Evolutionary conservation across 2,888 invertebrate genomes (phyloP).

Genomic region (Hoplodrina ambigua): DNA sequence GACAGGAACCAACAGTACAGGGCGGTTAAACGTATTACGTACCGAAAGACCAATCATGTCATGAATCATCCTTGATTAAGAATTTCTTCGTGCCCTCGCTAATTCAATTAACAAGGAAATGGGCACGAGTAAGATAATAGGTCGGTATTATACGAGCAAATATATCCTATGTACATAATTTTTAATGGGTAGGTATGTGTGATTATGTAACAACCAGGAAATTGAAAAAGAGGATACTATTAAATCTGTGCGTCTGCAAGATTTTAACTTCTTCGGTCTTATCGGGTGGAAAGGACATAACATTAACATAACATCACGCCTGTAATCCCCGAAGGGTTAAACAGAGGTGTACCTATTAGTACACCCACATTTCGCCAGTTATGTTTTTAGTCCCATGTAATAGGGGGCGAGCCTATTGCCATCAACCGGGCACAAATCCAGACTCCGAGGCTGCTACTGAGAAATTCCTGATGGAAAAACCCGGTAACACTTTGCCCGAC

Average conservation of each 20-base stretch:
- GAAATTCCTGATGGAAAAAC: too few relatives aligned
- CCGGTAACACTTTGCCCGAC: too few relatives aligned
- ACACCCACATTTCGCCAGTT: too few relatives aligned
- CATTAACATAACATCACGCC: too few relatives aligned
- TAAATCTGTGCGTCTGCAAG: neutral
- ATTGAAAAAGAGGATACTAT: neutral
- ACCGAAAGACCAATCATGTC: conserved; percentile 10
- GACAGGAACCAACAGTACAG: neutral
- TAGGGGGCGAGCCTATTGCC: too few relatives aligned
- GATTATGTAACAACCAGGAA: neutral
- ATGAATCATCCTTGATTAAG: conserved; percentile 40
- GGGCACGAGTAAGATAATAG: conserved; percentile 1
- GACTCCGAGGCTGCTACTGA: too few relatives aligned
- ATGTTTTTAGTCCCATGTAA: too few relatives aligned
- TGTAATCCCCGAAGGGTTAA: too few relatives aligned
- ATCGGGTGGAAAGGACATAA: too few relatives aligned
- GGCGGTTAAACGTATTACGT: conserved; percentile 23
- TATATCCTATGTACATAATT: neutral
- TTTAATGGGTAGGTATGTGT: neutral
- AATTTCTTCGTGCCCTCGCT: conserved; percentile 32
- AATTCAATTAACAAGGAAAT: conserved; percentile 34
- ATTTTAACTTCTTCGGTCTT: neutral
- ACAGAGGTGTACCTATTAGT: too few relatives aligned
- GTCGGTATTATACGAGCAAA: neutral
- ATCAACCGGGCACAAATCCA: too few relatives aligned